These are phyloP conservation scores for Euura lappo DNA, from an alignment of 1,140 invertebrate species.

Conservation along the genomic window DNA sequence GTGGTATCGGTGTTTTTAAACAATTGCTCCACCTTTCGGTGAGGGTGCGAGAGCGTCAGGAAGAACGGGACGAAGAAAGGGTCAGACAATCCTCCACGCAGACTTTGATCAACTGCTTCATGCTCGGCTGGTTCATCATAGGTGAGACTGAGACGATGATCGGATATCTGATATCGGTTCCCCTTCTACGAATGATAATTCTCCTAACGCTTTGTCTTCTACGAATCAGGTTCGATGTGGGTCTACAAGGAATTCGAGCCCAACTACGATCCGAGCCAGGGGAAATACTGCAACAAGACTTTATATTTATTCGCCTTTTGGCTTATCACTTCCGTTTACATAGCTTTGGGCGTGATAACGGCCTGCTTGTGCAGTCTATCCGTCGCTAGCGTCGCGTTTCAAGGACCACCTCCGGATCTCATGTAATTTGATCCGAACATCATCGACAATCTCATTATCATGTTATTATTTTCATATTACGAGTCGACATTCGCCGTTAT, in stretches of 20 bases:
- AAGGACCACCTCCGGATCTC: slow-evolving; percentile 43
- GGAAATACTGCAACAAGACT: slow-evolving; percentile 69
- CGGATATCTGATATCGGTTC: background rate
- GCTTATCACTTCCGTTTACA: slow-evolving; percentile 69
- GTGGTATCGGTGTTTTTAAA: slow-evolving; percentile 67
- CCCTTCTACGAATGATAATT: background rate
- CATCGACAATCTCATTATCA: too few species aligned
- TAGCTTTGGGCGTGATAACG: slow-evolving; percentile 62
- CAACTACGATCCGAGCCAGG: slow-evolving; percentile 60
- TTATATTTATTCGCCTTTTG: slow-evolving; percentile 74
- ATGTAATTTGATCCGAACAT: slow-evolving; percentile 27
- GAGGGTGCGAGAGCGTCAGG: slow-evolving; percentile 58
- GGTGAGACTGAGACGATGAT: slow-evolving; percentile 56
- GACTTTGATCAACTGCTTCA: slow-evolving; percentile 69
- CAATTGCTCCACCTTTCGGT: slow-evolving; percentile 66
- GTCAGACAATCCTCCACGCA: slow-evolving; percentile 64
- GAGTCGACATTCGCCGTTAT: too few species aligned
- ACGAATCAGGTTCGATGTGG: slow-evolving; percentile 66
- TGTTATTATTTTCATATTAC: too few species aligned
- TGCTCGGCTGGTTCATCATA: slow-evolving; percentile 72
- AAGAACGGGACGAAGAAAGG: slow-evolving; percentile 63
- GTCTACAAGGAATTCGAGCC: slow-evolving; percentile 71
- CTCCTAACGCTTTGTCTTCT: too few species aligned
- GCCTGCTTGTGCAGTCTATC: slow-evolving; percentile 65
- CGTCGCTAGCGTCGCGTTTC: slow-evolving; percentile 60